Evolutionary conservation across 2,797 vertebrate genomes (phyloP).

Genomic region (Aldrovandia affinis): DNA sequence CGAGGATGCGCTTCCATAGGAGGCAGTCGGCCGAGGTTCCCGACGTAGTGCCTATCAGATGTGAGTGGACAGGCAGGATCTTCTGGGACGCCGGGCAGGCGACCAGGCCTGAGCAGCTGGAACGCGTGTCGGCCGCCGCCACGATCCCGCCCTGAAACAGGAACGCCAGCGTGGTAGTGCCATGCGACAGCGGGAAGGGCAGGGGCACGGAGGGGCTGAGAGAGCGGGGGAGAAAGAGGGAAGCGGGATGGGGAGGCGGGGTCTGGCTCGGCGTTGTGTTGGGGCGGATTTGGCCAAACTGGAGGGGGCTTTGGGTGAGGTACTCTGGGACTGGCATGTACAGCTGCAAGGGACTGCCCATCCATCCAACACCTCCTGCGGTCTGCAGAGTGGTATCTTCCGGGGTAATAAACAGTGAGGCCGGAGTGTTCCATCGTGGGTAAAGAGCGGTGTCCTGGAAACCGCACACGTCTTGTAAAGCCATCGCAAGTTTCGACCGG

Average conservation of each 20-base stretch:
- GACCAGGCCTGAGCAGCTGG: conserved; percentile 80
- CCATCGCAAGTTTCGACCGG: conserved; percentile 58
- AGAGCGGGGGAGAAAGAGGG: conserved; percentile 30
- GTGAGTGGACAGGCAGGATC: conserved; percentile 82
- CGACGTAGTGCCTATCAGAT: conserved; percentile 82
- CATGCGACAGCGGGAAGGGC: conserved; percentile 77
- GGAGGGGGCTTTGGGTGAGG: conserved; percentile 64
- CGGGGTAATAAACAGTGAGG: conserved; percentile 19
- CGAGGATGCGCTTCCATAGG: conserved; percentile 80
- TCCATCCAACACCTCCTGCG: conserved; percentile 36
- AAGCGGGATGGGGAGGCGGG: conserved; percentile 16
- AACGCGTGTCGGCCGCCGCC: conserved; percentile 84
- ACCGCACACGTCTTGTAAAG: conserved; percentile 73
- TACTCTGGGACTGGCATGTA: conserved; percentile 66
- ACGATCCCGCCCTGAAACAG: conserved; percentile 80
- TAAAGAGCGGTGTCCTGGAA: conserved; percentile 52
- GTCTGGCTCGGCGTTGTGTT: conserved; percentile 31
- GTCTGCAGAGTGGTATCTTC: conserved; percentile 30
- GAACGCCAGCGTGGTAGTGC: conserved; percentile 89
- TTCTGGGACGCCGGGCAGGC: conserved; percentile 79
- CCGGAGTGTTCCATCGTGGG: conserved; percentile 36
- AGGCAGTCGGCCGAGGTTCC: conserved; percentile 84
- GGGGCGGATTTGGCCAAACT: conserved; percentile 66
- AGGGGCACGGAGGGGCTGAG: conserved; percentile 58
- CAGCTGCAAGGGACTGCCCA: conserved; percentile 58